These are phyloP conservation scores for Arrhopalites spinosus DNA, from an alignment of 2,888 invertebrate genomes.

Conservation along the genomic window DNA sequence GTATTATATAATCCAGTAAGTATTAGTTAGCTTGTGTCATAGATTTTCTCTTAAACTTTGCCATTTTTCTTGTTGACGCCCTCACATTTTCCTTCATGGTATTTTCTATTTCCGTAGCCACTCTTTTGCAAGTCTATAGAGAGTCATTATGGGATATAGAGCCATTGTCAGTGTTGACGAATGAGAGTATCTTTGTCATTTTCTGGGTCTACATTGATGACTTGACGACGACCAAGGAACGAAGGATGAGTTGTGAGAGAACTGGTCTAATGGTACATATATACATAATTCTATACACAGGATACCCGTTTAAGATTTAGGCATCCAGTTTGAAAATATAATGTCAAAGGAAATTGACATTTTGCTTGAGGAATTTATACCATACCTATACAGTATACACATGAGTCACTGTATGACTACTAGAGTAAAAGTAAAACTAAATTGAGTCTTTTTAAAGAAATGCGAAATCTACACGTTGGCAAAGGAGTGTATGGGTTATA, in stretches of 20 bases:
- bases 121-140: too few species aligned
- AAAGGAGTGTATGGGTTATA: neutral
- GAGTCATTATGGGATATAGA: too few species aligned
- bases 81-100: neutral
- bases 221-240: neutral
- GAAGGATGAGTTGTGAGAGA: neutral
- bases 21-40: neutral
- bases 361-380: neutral
- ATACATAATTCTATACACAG: too few species aligned
- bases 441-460: neutral
- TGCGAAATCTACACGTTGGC: neutral
- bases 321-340: neutral
- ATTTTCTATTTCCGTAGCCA: neutral
- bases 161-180: too few species aligned
- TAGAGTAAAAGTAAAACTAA: neutral
- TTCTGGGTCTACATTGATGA: neutral
- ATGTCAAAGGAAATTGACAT: slow-evolving; percentile 7
- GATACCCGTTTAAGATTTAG: too few species aligned
- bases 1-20: too few species aligned
- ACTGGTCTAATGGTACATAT: too few species aligned
- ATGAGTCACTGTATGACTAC: neutral
- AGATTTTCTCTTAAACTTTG: neutral
- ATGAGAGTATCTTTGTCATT: neutral
- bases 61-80: neutral
- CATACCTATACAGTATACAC: too few species aligned